These are phyloP conservation scores for Calameuta pallipes DNA, from an alignment of 2,888 invertebrate genomes.

Conservation along the genomic window DNA sequence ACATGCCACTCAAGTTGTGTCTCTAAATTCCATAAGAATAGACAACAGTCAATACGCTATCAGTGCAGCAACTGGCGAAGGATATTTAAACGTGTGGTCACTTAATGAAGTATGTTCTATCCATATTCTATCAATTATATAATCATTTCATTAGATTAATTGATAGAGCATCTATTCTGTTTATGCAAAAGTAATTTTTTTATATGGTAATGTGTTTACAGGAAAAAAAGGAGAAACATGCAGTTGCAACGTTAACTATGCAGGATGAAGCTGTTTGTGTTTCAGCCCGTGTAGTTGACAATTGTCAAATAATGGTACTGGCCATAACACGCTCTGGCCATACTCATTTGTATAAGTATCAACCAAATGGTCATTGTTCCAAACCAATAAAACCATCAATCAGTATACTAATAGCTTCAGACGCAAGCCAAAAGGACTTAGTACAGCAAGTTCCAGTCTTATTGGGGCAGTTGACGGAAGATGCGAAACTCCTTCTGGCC, in stretches of 20 bases:
- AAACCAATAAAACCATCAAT: conserved; percentile 76
- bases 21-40: conserved; percentile 62
- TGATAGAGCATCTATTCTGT: not conserved
- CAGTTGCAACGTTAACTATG: conserved; percentile 73
- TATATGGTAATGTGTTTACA: conserved; percentile 23
- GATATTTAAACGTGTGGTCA: conserved; percentile 68
- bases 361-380: conserved; percentile 76
- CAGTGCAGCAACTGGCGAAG: conserved; percentile 67
- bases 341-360: conserved; percentile 81
- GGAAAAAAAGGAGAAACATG: conserved; percentile 66
- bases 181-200: not conserved
- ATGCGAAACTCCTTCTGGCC: conserved; percentile 51
- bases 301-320: conserved; percentile 67
- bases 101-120: conserved; percentile 57
- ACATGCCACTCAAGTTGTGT: conserved; percentile 71
- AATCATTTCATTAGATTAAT: not conserved
- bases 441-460: conserved; percentile 71
- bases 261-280: conserved; percentile 76
- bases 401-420: conserved; percentile 73
- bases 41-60: conserved; percentile 63
- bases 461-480: conserved; percentile 58
- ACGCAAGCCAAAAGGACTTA: conserved; percentile 65
- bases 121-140: conserved; percentile 1
- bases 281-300: conserved; percentile 68
- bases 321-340: conserved; percentile 81